Conservation (phyloP, 1,140 invertebrate species). For the Bombus ignitus region DNA sequence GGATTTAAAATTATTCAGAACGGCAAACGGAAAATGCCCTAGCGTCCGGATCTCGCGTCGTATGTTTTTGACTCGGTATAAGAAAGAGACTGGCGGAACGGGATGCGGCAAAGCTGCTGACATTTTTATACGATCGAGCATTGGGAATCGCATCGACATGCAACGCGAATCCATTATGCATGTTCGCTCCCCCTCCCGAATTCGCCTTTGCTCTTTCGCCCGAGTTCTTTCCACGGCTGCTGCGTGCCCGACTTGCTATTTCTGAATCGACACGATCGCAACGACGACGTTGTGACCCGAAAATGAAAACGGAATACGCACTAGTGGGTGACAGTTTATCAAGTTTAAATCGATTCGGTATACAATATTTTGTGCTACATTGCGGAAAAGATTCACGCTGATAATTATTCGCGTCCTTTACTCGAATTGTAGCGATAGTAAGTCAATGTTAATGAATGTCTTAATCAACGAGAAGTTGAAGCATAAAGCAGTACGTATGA, state of each 20-base stretch:
- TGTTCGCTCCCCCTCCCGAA: slow-evolving; percentile 47
- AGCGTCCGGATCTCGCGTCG: slow-evolving; percentile 26
- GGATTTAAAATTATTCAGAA: slow-evolving; percentile 65
- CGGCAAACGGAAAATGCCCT: slow-evolving; percentile 44
- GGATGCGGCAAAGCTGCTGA: slow-evolving; percentile 53
- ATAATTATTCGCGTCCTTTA: no score
- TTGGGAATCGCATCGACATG: slow-evolving; percentile 63
- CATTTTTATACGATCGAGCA: slow-evolving; percentile 65
- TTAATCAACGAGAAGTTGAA: no score
- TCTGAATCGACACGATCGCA: background rate
- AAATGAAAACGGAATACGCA: background rate
- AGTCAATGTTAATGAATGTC: no score
- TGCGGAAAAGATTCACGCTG: no score
- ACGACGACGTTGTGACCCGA: background rate
- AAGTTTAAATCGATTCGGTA: background rate
- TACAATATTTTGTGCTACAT: no score
- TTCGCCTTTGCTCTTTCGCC: slow-evolving; percentile 56
- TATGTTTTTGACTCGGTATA: slow-evolving; percentile 51
- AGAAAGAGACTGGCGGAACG: slow-evolving; percentile 36
- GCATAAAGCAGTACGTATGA: no score
- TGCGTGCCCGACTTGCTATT: slow-evolving; percentile 34
- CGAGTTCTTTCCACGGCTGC: slow-evolving; percentile 29
- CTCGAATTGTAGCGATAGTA: no score
- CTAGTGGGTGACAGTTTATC: background rate
- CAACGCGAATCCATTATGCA: slow-evolving; percentile 67